Evolutionary conservation across 1,140 invertebrate species (phyloP).

Genomic region (Drosophila obscura): DNA sequence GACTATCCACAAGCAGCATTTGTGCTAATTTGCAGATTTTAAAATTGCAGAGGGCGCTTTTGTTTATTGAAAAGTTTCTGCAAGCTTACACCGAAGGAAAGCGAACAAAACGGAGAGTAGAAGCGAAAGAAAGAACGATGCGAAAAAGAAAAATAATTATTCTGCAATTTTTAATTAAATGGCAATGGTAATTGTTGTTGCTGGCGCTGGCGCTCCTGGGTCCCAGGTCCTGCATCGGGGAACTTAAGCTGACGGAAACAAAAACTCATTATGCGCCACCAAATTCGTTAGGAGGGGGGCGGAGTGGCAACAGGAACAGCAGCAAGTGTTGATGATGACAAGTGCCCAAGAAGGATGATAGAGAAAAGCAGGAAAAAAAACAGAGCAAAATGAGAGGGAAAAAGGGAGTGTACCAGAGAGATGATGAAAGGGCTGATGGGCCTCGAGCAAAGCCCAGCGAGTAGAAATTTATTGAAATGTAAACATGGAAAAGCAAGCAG

Average conservation of each 20-base stretch:
- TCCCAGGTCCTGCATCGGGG: conserved; percentile 27
- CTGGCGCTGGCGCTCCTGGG: conserved; percentile 16
- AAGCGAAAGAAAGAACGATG: conserved; percentile 43
- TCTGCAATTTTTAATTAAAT: conserved; percentile 83
- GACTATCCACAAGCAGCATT: conserved; percentile 49
- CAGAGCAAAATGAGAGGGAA: neutral
- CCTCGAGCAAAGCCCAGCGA: neutral
- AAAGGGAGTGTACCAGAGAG: neutral
- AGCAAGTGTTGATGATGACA: conserved; percentile 59
- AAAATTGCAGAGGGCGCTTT: conserved; percentile 67
- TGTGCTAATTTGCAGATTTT: conserved; percentile 80
- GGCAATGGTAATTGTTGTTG: conserved; percentile 76
- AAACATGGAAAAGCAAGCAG: conserved; percentile 62
- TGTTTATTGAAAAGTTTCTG: conserved; percentile 75
- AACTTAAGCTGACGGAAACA: conserved; percentile 80
- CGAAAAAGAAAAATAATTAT: conserved; percentile 78
- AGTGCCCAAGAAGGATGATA: conserved; percentile 22
- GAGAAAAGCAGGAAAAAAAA: conserved; percentile 13
- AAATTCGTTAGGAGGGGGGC: conserved; percentile 62
- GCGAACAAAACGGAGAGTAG: conserved; percentile 28
- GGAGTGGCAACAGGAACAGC: neutral
- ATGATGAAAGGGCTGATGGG: conserved; percentile 54
- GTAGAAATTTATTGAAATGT: conserved; percentile 77
- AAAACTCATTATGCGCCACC: conserved; percentile 78
- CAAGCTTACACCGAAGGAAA: conserved; percentile 12